Evolutionary conservation across 2,113 vertebrate genomes (phyloP).

Genomic region (Elephas maximus): DNA sequence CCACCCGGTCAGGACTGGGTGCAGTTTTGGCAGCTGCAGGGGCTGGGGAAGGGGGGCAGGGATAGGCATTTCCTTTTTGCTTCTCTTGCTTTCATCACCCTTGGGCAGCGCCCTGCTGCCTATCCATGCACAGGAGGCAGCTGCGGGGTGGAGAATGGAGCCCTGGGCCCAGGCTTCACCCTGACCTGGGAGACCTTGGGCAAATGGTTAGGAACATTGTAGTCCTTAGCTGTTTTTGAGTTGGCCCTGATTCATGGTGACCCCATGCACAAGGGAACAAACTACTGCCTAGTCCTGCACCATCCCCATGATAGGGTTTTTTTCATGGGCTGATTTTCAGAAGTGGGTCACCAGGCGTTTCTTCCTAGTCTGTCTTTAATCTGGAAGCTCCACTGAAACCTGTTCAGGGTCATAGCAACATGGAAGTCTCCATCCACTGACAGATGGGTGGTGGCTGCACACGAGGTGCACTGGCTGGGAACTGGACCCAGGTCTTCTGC

Average conservation of each 20-base stretch:
- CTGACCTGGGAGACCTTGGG: not conserved
- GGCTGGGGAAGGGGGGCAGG: not conserved
- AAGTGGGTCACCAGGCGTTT: not conserved
- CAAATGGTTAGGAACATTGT: not conserved
- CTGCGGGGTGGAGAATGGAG: not conserved
- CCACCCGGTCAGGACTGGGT: not conserved
- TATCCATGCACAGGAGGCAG: not conserved
- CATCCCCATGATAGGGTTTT: not conserved
- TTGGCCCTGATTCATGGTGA: not conserved
- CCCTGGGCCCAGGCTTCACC: not conserved
- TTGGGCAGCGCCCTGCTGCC: not conserved
- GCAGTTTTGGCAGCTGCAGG: not conserved
- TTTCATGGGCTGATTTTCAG: not conserved
- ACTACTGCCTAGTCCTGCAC: not conserved
- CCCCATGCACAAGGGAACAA: not conserved
- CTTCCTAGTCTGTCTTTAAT: not conserved
- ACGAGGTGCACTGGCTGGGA: not conserved
- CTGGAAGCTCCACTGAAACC: not conserved
- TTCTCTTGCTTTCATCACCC: not conserved
- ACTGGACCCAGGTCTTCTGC: not conserved
- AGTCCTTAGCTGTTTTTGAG: not conserved
- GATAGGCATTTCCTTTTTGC: not conserved
- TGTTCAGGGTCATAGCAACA: not conserved
- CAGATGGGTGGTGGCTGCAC: not conserved
- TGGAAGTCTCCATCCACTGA: not conserved